These are phyloP conservation scores for Netelia inedita DNA, from an alignment of 2,888 invertebrate genomes.

Conservation along the genomic window DNA sequence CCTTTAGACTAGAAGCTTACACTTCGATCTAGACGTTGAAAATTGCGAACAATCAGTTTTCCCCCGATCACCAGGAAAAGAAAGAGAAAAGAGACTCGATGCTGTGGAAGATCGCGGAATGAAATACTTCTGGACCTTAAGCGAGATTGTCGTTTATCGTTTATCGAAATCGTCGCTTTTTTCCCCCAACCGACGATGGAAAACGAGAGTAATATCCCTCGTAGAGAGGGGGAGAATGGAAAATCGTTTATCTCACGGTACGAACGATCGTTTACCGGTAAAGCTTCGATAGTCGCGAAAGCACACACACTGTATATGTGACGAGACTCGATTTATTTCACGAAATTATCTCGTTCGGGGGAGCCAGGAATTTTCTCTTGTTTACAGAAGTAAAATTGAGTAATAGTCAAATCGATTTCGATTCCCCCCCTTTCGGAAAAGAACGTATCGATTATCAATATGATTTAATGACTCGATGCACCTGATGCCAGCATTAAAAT, in stretches of 20 bases:
- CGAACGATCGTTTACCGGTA: slow-evolving; percentile 53
- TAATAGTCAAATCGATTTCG: not conserved
- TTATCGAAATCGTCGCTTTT: slow-evolving; percentile 57
- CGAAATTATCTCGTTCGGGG: not conserved
- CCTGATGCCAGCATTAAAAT: not conserved
- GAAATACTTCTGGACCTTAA: slow-evolving; percentile 60
- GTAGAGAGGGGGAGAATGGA: slow-evolving; percentile 30
- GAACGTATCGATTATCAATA: not conserved
- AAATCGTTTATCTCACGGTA: slow-evolving; percentile 53
- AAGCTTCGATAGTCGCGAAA: slow-evolving; percentile 31
- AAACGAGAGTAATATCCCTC: slow-evolving; percentile 44
- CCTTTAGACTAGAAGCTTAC: slow-evolving; percentile 35
- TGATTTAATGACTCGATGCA: not conserved
- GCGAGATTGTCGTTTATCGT: slow-evolving; percentile 61
- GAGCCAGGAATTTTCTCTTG: not conserved
- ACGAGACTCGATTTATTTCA: slow-evolving; percentile 29
- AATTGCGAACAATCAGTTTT: slow-evolving; percentile 65
- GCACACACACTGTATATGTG: not conserved
- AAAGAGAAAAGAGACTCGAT: slow-evolving; percentile 3
- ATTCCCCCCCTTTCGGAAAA: too few species aligned
- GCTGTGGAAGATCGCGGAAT: slow-evolving; percentile 53
- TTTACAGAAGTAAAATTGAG: not conserved
- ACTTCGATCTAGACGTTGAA: slow-evolving; percentile 64
- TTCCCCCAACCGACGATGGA: slow-evolving; percentile 38
- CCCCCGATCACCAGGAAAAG: slow-evolving; percentile 32